Conservation (phyloP, 2,113 vertebrate genomes). For the Psittacara wagleri region DNA sequence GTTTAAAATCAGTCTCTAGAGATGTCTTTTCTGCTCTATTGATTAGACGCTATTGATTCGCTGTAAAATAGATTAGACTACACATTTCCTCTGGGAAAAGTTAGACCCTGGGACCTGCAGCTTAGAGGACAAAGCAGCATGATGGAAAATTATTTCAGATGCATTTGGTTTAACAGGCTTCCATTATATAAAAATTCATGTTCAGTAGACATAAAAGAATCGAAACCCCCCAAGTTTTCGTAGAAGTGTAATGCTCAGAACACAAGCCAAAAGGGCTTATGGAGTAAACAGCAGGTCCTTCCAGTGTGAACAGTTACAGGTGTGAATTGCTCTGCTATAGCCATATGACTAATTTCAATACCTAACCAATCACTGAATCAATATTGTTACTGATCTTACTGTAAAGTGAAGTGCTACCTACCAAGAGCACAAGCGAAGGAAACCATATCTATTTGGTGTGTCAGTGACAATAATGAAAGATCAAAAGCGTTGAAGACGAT, state of each 20-base stretch:
- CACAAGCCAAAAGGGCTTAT: not conserved
- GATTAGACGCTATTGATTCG: not conserved
- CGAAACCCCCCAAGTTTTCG: fast-evolving
- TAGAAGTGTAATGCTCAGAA: not conserved
- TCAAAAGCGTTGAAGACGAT: not conserved
- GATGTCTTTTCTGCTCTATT: not conserved
- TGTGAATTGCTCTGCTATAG: not conserved
- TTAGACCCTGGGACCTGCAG: not conserved
- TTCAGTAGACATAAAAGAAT: not conserved
- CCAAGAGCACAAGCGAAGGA: not conserved
- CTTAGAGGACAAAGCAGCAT: not conserved
- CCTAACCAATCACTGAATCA: not conserved
- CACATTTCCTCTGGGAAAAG: not conserved
- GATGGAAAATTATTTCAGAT: not conserved
- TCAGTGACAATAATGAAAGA: not conserved
- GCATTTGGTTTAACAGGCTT: not conserved
- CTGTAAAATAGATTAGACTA: not conserved
- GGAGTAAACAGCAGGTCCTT: not conserved
- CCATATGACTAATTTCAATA: not conserved
- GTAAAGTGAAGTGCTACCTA: not conserved
- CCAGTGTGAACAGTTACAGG: not conserved
- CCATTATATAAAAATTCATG: not conserved
- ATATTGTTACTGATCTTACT: not conserved
- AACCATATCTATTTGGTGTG: not conserved
- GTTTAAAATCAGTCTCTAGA: not conserved